phyloP scores from a whole-genome alignment of 2,797 vertebrate species.

The Cuculus canorus region DNA sequence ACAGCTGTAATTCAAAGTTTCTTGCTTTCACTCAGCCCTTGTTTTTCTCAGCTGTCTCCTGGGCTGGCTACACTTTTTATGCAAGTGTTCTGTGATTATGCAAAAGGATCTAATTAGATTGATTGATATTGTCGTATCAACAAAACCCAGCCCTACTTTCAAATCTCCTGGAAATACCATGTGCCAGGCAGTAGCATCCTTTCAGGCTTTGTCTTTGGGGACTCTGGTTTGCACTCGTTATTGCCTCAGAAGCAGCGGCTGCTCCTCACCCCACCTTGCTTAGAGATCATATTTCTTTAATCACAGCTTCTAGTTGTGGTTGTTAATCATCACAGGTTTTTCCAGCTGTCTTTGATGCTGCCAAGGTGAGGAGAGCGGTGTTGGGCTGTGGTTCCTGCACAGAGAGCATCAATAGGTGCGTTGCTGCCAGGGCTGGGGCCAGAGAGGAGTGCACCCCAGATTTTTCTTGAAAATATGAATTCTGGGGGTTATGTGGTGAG shows the following conservation, averaged over 20 bases:
- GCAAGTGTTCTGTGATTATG: slow-evolving; percentile 50
- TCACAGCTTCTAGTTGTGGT: not conserved
- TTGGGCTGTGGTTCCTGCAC: not conserved
- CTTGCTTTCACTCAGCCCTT: not conserved
- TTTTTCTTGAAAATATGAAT: not conserved
- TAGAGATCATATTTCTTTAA: not conserved
- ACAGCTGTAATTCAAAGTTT: not conserved
- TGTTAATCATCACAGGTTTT: not conserved
- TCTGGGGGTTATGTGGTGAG: fast-evolving
- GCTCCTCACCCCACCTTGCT: not conserved
- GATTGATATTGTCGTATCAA: slow-evolving; percentile 47
- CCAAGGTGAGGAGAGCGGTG: not conserved
- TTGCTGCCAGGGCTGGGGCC: not conserved
- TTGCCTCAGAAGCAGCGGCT: not conserved
- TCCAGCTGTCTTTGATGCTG: not conserved
- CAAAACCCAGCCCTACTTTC: not conserved
- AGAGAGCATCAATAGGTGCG: not conserved
- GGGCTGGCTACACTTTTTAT: not conserved
- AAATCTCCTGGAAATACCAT: not conserved
- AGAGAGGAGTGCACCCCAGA: fast-evolving
- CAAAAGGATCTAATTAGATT: slow-evolving; percentile 55
- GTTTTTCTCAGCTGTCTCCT: not conserved
- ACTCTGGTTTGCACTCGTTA: not conserved
- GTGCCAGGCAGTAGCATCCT: not conserved
- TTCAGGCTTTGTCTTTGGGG: not conserved